Evolutionary conservation across 2,888 invertebrate species (phyloP), one percentile per base, ranked within the genome.

Genomic region (Thumatha senex): DNA sequence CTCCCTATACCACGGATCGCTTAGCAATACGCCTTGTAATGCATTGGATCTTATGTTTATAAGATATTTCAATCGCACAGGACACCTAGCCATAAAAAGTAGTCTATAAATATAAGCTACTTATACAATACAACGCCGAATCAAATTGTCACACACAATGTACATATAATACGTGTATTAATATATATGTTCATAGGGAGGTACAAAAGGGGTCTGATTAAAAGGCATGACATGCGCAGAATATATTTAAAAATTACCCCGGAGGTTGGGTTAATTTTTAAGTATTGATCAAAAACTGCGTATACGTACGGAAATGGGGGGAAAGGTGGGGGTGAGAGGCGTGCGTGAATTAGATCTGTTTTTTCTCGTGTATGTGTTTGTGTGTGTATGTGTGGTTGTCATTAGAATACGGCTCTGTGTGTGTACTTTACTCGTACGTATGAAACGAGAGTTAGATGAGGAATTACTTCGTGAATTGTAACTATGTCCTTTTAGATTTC

Each of bases 281-380:
- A 91, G 90, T 91, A 91, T 90, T 90, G 90, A 91, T 90, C 89
- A 91, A 89, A 90, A 90, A 90, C 89, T 90, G 89, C 89, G 88
- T 89, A 74, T 75, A 73, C 66, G 67, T 67, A 61, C 58, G 12
- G 40, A 64, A 64, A 67, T 63, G 59, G 61, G 33, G 61, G 50
- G 56, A 53, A 0, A 14, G 46, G 35, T 57, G 58, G 67, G 12
- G 50, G 63, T 53, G 53, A 38, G 62, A 67, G 47, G 55, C 76
- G 80, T 84, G 87, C 86, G 87, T 85, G 86, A 85, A 87, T 89
- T 89, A 89, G 88, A 86, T 79, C 72, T 51, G 51, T 54, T 59
- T 80, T 84, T 80, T 81, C 80, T 78, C 52, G 47, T 56, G 54
- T 56, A 49, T 57, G 61, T 35, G 39, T 46, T 13, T 70, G 51